Evolutionary conservation across 2,797 vertebrate genomes (phyloP).

Genomic region (Gallinago nigripennis): DNA sequence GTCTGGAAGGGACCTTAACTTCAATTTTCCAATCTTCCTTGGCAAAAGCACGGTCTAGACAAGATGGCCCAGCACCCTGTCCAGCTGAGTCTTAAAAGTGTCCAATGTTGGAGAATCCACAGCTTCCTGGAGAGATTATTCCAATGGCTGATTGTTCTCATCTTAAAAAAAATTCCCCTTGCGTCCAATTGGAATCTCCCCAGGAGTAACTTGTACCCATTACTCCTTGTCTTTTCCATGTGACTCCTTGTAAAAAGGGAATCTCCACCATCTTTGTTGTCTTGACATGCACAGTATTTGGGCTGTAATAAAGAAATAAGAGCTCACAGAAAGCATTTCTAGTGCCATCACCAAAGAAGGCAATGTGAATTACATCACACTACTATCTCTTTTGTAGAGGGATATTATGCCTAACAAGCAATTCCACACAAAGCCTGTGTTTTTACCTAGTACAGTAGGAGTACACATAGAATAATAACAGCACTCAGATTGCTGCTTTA

Average conservation of each 20-base stretch:
- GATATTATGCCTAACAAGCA: rapidly evolving
- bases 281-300: neutral
- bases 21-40: neutral
- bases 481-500: neutral
- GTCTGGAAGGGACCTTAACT: neutral
- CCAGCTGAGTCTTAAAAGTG: neutral
- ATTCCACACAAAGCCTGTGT: neutral
- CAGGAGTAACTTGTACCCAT: neutral
- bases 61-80: neutral
- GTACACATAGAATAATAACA: neutral
- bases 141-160: neutral
- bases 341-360: neutral
- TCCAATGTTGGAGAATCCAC: neutral
- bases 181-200: neutral
- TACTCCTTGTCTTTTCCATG: neutral
- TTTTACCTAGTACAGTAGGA: neutral
- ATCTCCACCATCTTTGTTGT: neutral
- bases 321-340: neutral
- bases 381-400: neutral
- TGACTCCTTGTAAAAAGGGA: neutral
- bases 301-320: neutral
- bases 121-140: neutral
- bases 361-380: rapidly evolving
- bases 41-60: neutral
- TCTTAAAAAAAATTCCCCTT: neutral